Evolutionary conservation across 1,140 invertebrate genomes (phyloP), one percentile per base, ranked within the genome.

Genomic region (Papilio polytes): DNA sequence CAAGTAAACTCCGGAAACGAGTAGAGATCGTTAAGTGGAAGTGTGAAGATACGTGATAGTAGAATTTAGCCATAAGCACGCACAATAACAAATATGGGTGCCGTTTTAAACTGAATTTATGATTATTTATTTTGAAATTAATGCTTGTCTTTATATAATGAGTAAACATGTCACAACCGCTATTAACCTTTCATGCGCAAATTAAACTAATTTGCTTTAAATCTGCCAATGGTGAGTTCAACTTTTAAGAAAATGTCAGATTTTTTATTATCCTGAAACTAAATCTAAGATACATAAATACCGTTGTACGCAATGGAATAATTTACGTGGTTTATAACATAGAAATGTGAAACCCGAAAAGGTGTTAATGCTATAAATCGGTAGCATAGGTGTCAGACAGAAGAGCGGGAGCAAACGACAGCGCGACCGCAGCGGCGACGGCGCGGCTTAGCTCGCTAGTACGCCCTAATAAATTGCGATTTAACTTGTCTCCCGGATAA

Each of bases 401-500:
- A 10, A 44, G 44, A 76, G 73, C 10, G 41, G 15, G 73, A 48
- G 76, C 76, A 59, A 78, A 59, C 51, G 51, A 59, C 48, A 59
- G 48, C 70, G 73, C 80, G 84, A 83, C 82, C 81, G 80, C 74
- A 66, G 82, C 84, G 80, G 85, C 80, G 83, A 83, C 85, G 86
- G 80, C 84, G 85, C 88, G 81, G 81, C 88, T 94, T 93, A 94
- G 92, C 92, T 86, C 88, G 87, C 88, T 88, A 87, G 86, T 91
- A 90, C 90, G 88, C 92, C 91, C 91, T 94, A 95, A 94, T 95
- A 95, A 94, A 95, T 95, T 95, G 91, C 94, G 92, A 94, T 94
- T 94, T 95, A 94, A 94, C 91, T 95, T 95, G 94, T 95, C 94
- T 91, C 88, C 89, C 92, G 94, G 92, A 95, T 95, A 95, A 95